These are phyloP conservation scores for Anticlea derivata DNA, from an alignment of 2,888 invertebrate genomes.

Conservation along the genomic window DNA sequence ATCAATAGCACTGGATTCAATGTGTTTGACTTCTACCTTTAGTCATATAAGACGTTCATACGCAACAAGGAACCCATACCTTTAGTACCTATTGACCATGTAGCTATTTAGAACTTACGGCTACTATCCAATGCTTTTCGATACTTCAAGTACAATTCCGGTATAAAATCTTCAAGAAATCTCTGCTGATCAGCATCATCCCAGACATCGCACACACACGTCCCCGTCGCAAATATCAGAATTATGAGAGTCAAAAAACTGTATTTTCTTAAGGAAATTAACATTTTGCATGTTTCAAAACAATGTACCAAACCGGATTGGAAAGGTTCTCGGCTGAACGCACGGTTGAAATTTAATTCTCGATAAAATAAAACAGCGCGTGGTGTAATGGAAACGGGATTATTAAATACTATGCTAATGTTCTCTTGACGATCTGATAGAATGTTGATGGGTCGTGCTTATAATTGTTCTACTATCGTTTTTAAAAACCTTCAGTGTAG, in stretches of 20 bases:
- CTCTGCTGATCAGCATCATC: constrained; percentile 16
- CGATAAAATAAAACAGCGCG: constrained; percentile 28
- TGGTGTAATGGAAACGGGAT: neutral
- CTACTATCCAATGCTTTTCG: constrained; percentile 48
- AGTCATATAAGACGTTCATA: too few relatives aligned
- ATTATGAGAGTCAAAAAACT: neutral
- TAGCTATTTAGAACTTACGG: constrained; percentile 33
- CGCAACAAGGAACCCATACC: too few relatives aligned
- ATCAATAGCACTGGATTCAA: too few relatives aligned
- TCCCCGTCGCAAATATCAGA: neutral
- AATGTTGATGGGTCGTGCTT: neutral
- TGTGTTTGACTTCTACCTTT: too few relatives aligned
- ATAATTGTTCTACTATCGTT: too few relatives aligned
- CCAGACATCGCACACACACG: constrained; percentile 17
- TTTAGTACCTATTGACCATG: too few relatives aligned
- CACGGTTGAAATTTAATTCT: constrained; percentile 55
- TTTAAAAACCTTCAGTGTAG: too few relatives aligned
- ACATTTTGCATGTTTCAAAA: constrained; percentile 30
- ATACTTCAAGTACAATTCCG: constrained; percentile 49
- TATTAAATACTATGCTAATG: constrained; percentile 15
- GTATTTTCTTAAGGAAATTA: constrained; percentile 4
- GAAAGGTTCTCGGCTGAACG: constrained; percentile 45
- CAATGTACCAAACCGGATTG: constrained; percentile 32
- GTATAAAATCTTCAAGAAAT: constrained; percentile 37
- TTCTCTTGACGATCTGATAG: constrained; percentile 10